These are phyloP conservation scores for Melieria crassipennis DNA, from an alignment of 2,888 invertebrate species.

Conservation along the genomic window DNA sequence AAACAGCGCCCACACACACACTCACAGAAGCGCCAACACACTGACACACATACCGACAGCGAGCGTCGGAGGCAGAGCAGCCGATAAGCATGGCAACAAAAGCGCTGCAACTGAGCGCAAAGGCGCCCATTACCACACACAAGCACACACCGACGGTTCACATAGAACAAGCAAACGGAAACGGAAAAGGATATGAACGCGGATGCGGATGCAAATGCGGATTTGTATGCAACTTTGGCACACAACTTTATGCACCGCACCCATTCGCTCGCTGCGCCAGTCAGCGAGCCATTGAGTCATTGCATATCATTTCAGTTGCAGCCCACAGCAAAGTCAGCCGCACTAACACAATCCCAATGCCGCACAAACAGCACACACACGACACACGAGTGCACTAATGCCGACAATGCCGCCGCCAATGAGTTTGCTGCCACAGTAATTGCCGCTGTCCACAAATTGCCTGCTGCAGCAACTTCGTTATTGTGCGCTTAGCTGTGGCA, in stretches of 20 bases:
- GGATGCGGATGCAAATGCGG: not conserved
- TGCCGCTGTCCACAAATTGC: too few species aligned
- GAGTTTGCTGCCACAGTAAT: too few species aligned
- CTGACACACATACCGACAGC: too few species aligned
- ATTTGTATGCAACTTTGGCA: not conserved
- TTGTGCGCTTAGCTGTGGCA: too few species aligned
- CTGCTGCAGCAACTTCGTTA: too few species aligned
- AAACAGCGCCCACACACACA: not conserved
- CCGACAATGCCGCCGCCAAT: too few species aligned
- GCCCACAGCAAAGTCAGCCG: not conserved
- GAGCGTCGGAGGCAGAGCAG: too few species aligned
- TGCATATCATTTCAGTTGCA: not conserved
- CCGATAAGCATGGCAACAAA: too few species aligned
- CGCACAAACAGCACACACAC: not conserved
- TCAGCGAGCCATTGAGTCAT: not conserved
- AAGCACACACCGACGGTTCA: not conserved
- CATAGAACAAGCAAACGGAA: not conserved
- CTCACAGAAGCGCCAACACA: not conserved
- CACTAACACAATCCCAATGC: too few species aligned
- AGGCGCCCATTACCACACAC: not conserved
- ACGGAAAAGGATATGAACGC: not conserved
- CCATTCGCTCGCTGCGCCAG: not conserved
- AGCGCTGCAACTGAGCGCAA: not conserved
- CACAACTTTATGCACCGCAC: not conserved
- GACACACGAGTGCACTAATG: not conserved